Evolutionary conservation across 2,888 invertebrate genomes (phyloP).

Genomic region (Geotrupes spiniger): DNA sequence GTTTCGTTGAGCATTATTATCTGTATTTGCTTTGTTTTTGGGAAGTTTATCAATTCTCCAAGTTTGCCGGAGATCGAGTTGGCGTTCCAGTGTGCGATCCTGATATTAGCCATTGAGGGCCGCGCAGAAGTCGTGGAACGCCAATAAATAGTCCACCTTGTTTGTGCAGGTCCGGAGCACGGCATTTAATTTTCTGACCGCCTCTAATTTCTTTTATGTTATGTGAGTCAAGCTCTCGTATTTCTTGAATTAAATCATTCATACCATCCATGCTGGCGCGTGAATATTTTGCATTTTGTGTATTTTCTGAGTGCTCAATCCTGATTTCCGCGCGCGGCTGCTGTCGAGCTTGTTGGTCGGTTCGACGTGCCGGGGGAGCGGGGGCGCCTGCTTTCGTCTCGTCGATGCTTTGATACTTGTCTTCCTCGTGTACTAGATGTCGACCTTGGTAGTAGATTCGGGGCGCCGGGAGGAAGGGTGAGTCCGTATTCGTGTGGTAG

Average conservation of each 20-base stretch:
- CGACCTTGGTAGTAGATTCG: not conserved
- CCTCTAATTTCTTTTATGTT: too few relatives aligned
- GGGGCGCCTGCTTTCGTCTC: not conserved
- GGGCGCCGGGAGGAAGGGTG: not conserved
- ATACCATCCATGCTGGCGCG: too few relatives aligned
- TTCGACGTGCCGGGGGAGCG: too few relatives aligned
- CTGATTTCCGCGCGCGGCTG: too few relatives aligned
- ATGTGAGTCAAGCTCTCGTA: too few relatives aligned
- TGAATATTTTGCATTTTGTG: too few relatives aligned
- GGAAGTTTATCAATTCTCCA: constrained; percentile 17
- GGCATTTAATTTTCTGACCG: too few relatives aligned
- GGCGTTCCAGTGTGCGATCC: constrained; percentile 19
- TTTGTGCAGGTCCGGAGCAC: too few relatives aligned
- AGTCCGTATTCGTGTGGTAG: not conserved
- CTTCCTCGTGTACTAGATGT: not conserved
- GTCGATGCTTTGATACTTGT: not conserved
- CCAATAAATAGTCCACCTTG: constrained; percentile 1
- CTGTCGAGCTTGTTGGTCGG: too few relatives aligned
- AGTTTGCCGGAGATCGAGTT: constrained; percentile 19
- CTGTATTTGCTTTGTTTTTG: constrained; percentile 16
- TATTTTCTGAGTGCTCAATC: too few relatives aligned
- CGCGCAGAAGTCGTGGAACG: not conserved
- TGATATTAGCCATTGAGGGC: not conserved
- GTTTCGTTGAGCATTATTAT: constrained; percentile 23
- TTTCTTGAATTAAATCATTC: too few relatives aligned